phyloP scores from a whole-genome alignment of 92 coral and sea anemone genomes.

The Phenganax stokvisi region DNA sequence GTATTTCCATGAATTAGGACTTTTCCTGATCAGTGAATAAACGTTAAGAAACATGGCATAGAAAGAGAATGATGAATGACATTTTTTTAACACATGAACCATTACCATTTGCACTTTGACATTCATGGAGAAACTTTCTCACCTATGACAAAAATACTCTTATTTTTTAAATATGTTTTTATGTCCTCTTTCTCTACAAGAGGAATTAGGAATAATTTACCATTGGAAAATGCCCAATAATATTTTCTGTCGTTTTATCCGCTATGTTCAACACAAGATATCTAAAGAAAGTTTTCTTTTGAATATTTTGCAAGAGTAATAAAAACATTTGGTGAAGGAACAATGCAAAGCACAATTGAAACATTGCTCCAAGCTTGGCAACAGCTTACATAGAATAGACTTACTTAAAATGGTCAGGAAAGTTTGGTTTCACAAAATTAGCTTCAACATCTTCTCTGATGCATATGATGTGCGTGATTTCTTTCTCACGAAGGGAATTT shows the following conservation, averaged over 20 bases:
- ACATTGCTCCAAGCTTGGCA: too few species aligned
- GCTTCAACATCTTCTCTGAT: constrained; percentile 91
- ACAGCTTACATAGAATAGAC: background rate
- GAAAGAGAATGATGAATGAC: background rate
- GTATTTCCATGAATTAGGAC: constrained; percentile 96
- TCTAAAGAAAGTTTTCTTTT: constrained; percentile 36
- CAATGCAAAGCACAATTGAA: background rate
- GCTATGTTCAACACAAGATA: constrained; percentile 91
- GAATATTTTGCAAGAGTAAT: background rate
- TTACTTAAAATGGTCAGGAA: constrained; percentile 81
- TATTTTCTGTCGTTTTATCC: constrained; percentile 87
- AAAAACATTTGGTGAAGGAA: background rate
- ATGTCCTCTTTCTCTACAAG: background rate
- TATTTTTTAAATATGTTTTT: background rate
- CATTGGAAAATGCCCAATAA: constrained; percentile 86
- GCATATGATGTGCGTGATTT: constrained; percentile 87
- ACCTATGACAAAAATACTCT: constrained; percentile 47
- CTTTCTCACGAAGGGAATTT: constrained; percentile 58
- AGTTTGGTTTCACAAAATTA: constrained; percentile 91
- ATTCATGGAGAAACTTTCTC: constrained; percentile 74
- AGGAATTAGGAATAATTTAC: constrained; percentile 29
- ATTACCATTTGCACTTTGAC: constrained; percentile 68
- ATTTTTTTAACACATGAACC: background rate
- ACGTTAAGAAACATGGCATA: background rate
- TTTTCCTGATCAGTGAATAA: constrained; percentile 48